These are phyloP conservation scores for Agrotis exclamationis DNA, from an alignment of 2,888 invertebrate species.

Conservation along the genomic window DNA sequence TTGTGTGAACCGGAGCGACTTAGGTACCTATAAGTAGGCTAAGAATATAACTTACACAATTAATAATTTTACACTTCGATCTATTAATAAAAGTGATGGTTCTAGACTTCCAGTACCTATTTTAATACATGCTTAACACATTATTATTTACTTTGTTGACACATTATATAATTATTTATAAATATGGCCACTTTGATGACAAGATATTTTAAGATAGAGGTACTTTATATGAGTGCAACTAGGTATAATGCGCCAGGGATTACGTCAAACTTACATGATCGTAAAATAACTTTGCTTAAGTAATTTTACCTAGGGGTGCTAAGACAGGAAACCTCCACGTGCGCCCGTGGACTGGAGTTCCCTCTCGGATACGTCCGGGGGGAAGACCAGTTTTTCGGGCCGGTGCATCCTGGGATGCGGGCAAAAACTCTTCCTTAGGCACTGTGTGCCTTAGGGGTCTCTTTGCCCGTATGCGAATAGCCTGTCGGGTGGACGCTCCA, in stretches of 20 bases:
- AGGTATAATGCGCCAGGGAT: background rate
- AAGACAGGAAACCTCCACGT: no score
- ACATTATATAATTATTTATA: conserved; percentile 21
- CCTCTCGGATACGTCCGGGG: no score
- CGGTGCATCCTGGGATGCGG: no score
- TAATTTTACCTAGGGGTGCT: no score
- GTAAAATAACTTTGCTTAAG: background rate
- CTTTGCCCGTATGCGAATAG: no score
- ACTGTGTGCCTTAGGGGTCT: no score
- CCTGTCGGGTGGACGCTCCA: no score
- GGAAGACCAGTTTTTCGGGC: no score
- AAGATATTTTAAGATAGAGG: conserved; percentile 24
- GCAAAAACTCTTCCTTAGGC: no score
- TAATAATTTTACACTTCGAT: background rate
- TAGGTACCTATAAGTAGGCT: background rate
- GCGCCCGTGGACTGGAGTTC: no score
- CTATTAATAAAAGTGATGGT: no score
- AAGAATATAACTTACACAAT: background rate
- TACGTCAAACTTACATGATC: conserved; percentile 1
- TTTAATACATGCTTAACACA: conserved; percentile 1
- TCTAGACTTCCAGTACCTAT: background rate
- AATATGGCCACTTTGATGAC: no score
- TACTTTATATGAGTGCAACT: background rate
- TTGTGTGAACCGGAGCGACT: background rate
- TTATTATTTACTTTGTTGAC: background rate